These are phyloP conservation scores for Mythimna vitellina DNA, from an alignment of 2,888 invertebrate species.

Conservation along the genomic window DNA sequence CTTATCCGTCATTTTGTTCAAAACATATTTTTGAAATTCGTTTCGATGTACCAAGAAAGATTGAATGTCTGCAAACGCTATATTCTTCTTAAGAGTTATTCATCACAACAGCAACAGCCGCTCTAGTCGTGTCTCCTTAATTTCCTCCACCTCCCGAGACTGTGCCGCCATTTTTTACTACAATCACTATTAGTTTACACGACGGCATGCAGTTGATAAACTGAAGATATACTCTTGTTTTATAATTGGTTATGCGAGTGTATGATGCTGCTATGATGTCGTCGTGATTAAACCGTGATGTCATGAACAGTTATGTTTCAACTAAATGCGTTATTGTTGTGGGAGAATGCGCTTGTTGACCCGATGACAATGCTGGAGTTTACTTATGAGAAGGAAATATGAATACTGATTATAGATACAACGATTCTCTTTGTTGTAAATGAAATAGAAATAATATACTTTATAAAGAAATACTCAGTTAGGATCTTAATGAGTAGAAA, in stretches of 20 bases:
- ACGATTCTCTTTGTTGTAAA: background rate
- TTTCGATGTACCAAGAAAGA: background rate
- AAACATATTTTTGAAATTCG: background rate
- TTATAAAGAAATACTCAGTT: background rate
- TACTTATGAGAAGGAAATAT: background rate
- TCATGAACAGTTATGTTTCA: conserved; percentile 35
- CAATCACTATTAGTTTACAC: conserved; percentile 63
- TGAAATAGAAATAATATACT: background rate
- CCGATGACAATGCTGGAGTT: background rate
- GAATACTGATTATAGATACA: background rate
- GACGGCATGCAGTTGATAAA: conserved; percentile 56
- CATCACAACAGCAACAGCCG: background rate
- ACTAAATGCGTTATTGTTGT: conserved; percentile 13
- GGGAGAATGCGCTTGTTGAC: background rate
- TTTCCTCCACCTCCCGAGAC: conserved; percentile 18
- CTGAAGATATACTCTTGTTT: conserved; percentile 48
- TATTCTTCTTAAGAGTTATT: background rate
- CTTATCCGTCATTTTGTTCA: no score
- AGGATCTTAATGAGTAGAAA: background rate
- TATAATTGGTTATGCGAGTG: conserved; percentile 44
- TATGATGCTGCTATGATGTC: conserved; percentile 29
- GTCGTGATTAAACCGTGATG: conserved; percentile 26
- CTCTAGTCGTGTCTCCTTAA: conserved; percentile 12
- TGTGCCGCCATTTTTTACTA: conserved; percentile 44
- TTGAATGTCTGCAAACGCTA: background rate